Base-by-base conservation (phyloP, 2,888 invertebrate genomes). In the Acleris literana region DNA sequence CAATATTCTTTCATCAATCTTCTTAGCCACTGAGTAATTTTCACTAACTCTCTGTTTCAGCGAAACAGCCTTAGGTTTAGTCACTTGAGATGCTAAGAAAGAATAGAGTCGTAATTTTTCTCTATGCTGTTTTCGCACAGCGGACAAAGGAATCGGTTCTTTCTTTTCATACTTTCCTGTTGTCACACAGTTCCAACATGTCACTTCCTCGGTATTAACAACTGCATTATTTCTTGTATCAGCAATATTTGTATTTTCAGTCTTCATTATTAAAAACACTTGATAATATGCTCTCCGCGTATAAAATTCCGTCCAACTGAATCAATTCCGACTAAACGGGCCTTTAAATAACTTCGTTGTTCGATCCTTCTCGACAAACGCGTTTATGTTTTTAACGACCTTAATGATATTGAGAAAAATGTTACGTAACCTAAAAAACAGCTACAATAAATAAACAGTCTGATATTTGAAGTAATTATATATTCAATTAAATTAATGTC, bases 131-230 rank as follows among this genome's bases (percentile, higher is more conserved):
- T 80, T 77, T 7, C 91, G 78, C 46, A 91, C 78, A 75, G 82
- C 81, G 2, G 81, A 73, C 61, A 90, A 75, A 6, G 87, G 72
- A n/a, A 82, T 69, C 49, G 85, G 80, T 65, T 80, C 76, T 52
- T 78, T 73, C 51, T 70, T 70, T 44, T 83, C 80, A 63, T 64
- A 68, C 43, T 77, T 74, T 74, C 84, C 83, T 7, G 76, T 73
- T 33, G 76, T 75, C 61, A 90, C 83, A 79, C 91, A 91, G 76
- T 89, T 89, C 88, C 89, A 90, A 71, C 91, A 90, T 51, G 85
- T 83, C 65, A 83, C 75, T 63, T 86, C 87, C 54, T 68, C 76
- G 48, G 77, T 74, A 51, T 75, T 77, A 3, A 33, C 51, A 25
- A 11, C 55, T 46, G 65, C 65, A 4, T 3, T 65, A 33, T 65